Evolutionary conservation across 2,797 vertebrate species (phyloP), one percentile per base, ranked within the genome.

Genomic region (Catharus ustulatus): DNA sequence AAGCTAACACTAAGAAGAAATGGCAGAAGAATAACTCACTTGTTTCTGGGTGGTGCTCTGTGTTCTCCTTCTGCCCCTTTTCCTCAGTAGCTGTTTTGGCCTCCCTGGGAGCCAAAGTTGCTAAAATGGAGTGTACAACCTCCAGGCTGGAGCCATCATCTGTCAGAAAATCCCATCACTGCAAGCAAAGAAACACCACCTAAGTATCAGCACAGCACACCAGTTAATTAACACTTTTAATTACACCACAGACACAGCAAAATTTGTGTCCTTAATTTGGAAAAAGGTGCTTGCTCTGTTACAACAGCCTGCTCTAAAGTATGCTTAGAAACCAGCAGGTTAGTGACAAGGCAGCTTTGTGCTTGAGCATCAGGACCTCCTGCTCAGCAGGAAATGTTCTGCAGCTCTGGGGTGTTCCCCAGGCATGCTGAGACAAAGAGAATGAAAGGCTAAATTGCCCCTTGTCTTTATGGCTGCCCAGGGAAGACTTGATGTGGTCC

Each of bases 31-130:
- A 95, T 46, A 93, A 93, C 97, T 91, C 90, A 97, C 97, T 97
- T 97, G 88, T 97, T 98, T 90, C 97, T 90, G 88, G 96, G 96
- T 49, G 96, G 94, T 10, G 97, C 96, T 84, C 97, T 95, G 68
- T 95, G 92, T 77, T 97, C 96, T 76, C 96, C 96, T 13, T 94
- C 88, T 61, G 95, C 90, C 45, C 96, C 97, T 84, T 82, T 96
- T 36, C 96, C 97, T 94, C 97, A 97, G 86, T 97, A 97, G 95
- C 94, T 97, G 92, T 97, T 98, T 77, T 95, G 97, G 72, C 96
- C 95, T 84, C 97, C 89, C 43, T 94, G 88, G 24, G 94, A 97
- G 40, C 97, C 97, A 68, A 90, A 68, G 68, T 96, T 97, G 71
- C 90, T 90, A 97, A 97, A 93, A 97, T 79, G 64, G 97, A 98